Percentiles rank a stretch among this genome's conserved stretches.
phyloP scores from a whole-genome alignment of 2,113 vertebrate species.

The Neomonachus schauinslandi region DNA sequence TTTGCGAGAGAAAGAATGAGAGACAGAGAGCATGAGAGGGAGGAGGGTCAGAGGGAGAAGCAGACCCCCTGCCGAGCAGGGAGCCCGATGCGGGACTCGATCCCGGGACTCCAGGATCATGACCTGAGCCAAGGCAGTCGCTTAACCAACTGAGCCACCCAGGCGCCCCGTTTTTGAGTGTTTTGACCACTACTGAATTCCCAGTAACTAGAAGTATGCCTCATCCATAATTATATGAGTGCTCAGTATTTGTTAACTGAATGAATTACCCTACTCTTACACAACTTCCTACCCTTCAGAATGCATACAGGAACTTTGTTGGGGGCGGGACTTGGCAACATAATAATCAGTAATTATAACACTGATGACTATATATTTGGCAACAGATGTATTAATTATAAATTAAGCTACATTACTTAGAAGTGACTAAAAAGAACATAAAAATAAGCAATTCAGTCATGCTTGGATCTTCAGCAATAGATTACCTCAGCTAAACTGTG shows the following conservation, averaged over 20 bases:
- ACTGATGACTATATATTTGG: not conserved
- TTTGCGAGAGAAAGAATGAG: too few species aligned
- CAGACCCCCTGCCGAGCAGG: too few species aligned
- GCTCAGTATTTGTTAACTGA: not conserved
- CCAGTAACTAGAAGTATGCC: not conserved
- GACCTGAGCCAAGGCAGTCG: too few species aligned
- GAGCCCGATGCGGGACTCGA: too few species aligned
- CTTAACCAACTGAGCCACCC: too few species aligned
- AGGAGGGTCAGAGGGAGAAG: too few species aligned
- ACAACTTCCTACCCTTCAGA: not conserved
- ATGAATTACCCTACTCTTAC: not conserved
- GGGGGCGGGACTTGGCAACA: not conserved
- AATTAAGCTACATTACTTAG: not conserved
- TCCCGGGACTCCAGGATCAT: too few species aligned
- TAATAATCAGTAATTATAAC: not conserved
- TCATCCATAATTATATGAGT: not conserved
- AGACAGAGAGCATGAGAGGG: too few species aligned
- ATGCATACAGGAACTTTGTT: not conserved
- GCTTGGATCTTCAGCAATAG: not conserved
- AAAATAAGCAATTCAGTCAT: constrained; percentile 1
- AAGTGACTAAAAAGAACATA: not conserved
- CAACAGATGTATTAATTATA: not conserved
- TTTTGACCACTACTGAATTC: not conserved
- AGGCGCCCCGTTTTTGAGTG: not conserved
- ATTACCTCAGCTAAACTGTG: not conserved